Base-by-base conservation (phyloP, 2,113 vertebrate genomes). In the Platysteira castanea region DNA sequence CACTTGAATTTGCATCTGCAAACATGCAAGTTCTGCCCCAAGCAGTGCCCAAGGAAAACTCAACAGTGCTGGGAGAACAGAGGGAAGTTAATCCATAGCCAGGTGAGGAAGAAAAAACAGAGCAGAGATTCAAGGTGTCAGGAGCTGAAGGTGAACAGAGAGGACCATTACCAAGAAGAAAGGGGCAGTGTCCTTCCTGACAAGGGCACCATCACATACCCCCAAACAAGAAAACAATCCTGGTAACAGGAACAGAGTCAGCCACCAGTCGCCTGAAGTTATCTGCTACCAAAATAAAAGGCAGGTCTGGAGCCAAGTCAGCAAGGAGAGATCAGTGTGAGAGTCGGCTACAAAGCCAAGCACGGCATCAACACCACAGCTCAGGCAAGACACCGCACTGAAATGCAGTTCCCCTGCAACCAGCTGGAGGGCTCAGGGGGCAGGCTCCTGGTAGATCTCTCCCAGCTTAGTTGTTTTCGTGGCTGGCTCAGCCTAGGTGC, bases 321-420 rank as follows among this genome's bases (percentile, higher is more conserved):
- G 14, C 24, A 24, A 27, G 12, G 16, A 30, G 41, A 28, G 11
- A 5, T 8, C 12, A 56, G 30, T 21, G 5, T 28, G 28, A 50
- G n/a, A 13, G 2, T 5, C 16, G 37, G 21, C 33, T 27, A 20
- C 20, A 78, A 26, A 47, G 31, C 67, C 35, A 30, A 68, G 46
- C 46, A 16, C 33, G 47, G 20, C 22, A 16, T 10, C 49, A 6
- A 5, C 9, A 23, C 10, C 37, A 4, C 8, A 9, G 5, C 30
- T 39, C 17, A 6, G 30, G 60, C 1, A 10, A 11, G 26, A 52
- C 7, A 16, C 14, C 13, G 16, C 17, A 16, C 8, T 22, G 15
- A 28, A 39, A 13, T 1, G 1, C 23, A 9, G 2, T 1, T 68
- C 7, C 23, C 19, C 52, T 46, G 1, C 24, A 13, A 3, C 1